phyloP scores from a whole-genome alignment of 2,888 invertebrate species.

The Hyppa rectilinea region DNA sequence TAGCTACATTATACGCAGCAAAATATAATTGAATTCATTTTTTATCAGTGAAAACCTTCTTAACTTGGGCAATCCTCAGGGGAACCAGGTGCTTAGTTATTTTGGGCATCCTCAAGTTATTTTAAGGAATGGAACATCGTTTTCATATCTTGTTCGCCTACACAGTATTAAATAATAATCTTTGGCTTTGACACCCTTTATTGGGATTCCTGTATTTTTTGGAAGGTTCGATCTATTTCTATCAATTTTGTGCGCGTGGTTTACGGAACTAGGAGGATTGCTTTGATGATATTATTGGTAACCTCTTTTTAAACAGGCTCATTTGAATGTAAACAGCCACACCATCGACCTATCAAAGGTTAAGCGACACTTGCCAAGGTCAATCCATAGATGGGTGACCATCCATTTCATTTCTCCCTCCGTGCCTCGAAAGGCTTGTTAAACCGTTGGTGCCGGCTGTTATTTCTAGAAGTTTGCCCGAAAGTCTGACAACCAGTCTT shows the following conservation, averaged over 20 bases:
- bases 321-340: too few species aligned
- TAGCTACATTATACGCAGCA: conserved; percentile 1
- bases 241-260: background rate
- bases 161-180: background rate
- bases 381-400: too few species aligned
- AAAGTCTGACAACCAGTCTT: too few species aligned
- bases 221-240: background rate
- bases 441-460: too few species aligned
- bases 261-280: background rate
- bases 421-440: too few species aligned
- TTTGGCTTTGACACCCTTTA: background rate
- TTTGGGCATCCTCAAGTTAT: conserved; percentile 1
- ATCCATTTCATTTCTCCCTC: too few species aligned
- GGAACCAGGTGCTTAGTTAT: conserved; percentile 20
- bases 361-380: too few species aligned
- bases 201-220: background rate
- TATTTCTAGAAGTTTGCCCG: too few species aligned
- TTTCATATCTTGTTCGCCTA: conserved; percentile 2
- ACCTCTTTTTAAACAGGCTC: too few species aligned
- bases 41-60: conserved; percentile 5
- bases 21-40: conserved; percentile 14
- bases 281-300: background rate
- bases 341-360: too few species aligned
- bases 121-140: background rate
- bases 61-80: background rate